These are phyloP conservation scores for Steinernema carpocapsae DNA, from an alignment of 2,888 invertebrate species.

Conservation along the genomic window DNA sequence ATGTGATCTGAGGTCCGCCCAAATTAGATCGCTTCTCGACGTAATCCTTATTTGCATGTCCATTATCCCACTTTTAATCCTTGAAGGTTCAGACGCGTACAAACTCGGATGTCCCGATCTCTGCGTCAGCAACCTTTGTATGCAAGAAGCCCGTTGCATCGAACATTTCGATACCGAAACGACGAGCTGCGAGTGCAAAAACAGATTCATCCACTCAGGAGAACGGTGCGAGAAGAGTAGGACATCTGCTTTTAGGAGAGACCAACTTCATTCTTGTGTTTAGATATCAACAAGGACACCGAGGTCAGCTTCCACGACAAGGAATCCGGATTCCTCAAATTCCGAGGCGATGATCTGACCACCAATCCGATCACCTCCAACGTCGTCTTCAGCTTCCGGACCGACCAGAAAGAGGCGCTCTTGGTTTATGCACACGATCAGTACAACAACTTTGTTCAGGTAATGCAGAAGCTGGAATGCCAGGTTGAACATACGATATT, in stretches of 20 bases:
- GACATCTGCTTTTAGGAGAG: neutral
- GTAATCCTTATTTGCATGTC: neutral
- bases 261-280: conserved; percentile 4
- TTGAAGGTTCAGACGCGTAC: conserved; percentile 22
- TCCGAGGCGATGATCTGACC: conserved; percentile 46
- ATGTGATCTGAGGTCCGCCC: neutral
- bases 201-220: conserved; percentile 58
- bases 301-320: conserved; percentile 62
- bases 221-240: conserved; percentile 58
- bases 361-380: conserved; percentile 48
- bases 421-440: conserved; percentile 64
- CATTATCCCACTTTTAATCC: neutral
- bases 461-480: too few relatives aligned
- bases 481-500: conserved; percentile 32
- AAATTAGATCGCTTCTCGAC: neutral
- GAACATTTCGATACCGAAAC: conserved; percentile 54
- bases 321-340: conserved; percentile 50
- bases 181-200: conserved; percentile 57
- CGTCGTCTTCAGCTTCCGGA: conserved; percentile 58
- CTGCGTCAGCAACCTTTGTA: conserved; percentile 42
- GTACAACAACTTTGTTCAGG: conserved; percentile 63
- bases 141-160: conserved; percentile 47
- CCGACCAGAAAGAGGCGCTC: conserved; percentile 58
- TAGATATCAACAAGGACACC: conserved; percentile 58
- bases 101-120: conserved; percentile 43